phyloP scores from a whole-genome alignment of 2,113 vertebrate genomes.

The Burhinus oedicnemus region DNA sequence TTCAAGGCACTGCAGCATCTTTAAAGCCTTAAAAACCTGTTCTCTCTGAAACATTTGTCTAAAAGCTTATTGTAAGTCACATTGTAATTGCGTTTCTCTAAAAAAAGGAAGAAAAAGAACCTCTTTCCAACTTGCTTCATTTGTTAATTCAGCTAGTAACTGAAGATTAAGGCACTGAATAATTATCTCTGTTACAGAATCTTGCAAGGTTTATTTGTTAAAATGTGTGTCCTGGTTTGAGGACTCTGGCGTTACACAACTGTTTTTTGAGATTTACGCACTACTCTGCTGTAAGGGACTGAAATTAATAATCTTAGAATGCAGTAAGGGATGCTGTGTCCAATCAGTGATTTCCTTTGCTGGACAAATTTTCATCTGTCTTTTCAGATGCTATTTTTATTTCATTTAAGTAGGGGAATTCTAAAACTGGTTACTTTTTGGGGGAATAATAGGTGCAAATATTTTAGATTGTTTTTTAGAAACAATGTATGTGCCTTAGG shows the following conservation, averaged over 20 bases:
- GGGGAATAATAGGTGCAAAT: not conserved
- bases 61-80: not conserved
- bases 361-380: not conserved
- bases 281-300: not conserved
- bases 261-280: not conserved
- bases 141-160: not conserved
- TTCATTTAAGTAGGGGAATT: not conserved
- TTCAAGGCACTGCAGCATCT: not conserved
- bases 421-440: not conserved
- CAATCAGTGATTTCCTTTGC: not conserved
- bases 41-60: not conserved
- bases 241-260: not conserved
- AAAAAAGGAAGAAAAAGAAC: accelerated
- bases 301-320: not conserved
- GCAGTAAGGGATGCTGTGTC: not conserved
- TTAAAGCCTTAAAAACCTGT: not conserved
- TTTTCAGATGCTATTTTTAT: not conserved
- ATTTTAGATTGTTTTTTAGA: not conserved
- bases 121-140: not conserved
- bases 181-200: not conserved
- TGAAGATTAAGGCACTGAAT: not conserved
- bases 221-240: not conserved
- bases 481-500: not conserved
- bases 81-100: not conserved
- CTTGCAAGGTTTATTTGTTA: not conserved